These are phyloP conservation scores for Pegoplata infirma DNA, from an alignment of 2,888 invertebrate genomes.

Conservation along the genomic window DNA sequence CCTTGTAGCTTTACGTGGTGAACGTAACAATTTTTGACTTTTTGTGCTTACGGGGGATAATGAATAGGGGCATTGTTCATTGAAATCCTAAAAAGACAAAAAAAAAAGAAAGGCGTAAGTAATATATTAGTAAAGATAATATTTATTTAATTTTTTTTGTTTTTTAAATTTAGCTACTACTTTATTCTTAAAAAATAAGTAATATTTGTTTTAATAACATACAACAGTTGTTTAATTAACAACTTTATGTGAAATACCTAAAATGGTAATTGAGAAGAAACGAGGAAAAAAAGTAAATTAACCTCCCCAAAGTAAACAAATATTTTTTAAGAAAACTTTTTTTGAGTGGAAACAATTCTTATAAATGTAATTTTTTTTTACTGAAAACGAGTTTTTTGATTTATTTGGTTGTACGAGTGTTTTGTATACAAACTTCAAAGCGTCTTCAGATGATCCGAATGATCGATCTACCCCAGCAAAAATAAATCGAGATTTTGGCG, in stretches of 20 bases:
- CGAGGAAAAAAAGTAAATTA: too few species aligned
- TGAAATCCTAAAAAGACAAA: slow-evolving; percentile 82
- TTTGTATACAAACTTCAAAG: too few species aligned
- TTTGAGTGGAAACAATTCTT: too few species aligned
- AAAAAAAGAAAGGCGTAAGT: slow-evolving; percentile 21
- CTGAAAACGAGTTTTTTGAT: too few species aligned
- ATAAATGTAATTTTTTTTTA: too few species aligned
- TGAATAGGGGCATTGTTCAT: slow-evolving; percentile 93
- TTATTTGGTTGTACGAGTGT: too few species aligned
- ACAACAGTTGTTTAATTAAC: slow-evolving; percentile 61
- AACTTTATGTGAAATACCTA: slow-evolving; percentile 31
- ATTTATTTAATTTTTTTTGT: background rate
- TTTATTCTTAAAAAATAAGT: background rate
- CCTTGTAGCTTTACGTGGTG: slow-evolving; percentile 97
- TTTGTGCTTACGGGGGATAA: slow-evolving; percentile 96
- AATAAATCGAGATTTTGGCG: too few species aligned
- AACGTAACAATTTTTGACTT: slow-evolving; percentile 94
- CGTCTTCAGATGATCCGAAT: too few species aligned
- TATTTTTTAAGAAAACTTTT: too few species aligned
- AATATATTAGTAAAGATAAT: background rate
- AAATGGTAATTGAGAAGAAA: slow-evolving; percentile 11
- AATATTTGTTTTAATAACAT: slow-evolving; percentile 53
- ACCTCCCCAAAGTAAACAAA: too few species aligned
- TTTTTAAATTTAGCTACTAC: background rate
- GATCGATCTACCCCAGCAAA: too few species aligned